Evolutionary conservation across 1,140 invertebrate genomes (phyloP), one percentile per base, ranked within the genome.

Genomic region (Sinonovacula constricta): DNA sequence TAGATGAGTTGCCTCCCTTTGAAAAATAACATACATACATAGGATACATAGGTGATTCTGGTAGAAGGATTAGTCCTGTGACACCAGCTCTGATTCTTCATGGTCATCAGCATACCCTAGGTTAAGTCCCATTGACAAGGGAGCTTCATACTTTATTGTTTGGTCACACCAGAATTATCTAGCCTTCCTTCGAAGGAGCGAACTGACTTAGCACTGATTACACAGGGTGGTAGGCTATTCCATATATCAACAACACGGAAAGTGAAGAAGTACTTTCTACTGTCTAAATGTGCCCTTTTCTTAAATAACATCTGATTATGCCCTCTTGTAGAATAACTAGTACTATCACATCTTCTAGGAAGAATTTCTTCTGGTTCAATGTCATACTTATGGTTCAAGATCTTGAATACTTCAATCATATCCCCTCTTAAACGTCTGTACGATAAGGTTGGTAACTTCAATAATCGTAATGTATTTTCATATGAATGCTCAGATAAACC

Each of bases 331-430:
- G 39, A 7, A 10, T 45, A 18, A 18, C 39, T 45, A 45, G 39
- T 45, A 45, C 39, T 45, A 45, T 45, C 39, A 45, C 7, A 45
- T 45, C 7, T 10, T 7, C 18, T 45, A 7, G 39, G 39, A 45
- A 45, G n/a, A n/a, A n/a, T n/a, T n/a, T n/a, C 39, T 45, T 7
- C 39, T 45, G 39, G 39, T 7, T 18, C 39, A 45, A 10, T 45
- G 7, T 45, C 18, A 45, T 18, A 45, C 7, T 45, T 7, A 45
- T 45, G 7, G 39, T 45, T 45, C n/a, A n/a, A n/a, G n/a, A n/a
- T n/a, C n/a, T 45, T 45, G 39, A 26, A 39, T 22, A 14, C 36
- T 26, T 66, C 63, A n/a, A 66, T 66, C 33, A 66, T n/a, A 14
- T 66, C 36, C 7, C 33, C 14, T 39, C 39, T 1, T 0, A 39